These are phyloP conservation scores for Ctenopoma multispine DNA, from an alignment of 2,797 vertebrate species.

Conservation along the genomic window DNA sequence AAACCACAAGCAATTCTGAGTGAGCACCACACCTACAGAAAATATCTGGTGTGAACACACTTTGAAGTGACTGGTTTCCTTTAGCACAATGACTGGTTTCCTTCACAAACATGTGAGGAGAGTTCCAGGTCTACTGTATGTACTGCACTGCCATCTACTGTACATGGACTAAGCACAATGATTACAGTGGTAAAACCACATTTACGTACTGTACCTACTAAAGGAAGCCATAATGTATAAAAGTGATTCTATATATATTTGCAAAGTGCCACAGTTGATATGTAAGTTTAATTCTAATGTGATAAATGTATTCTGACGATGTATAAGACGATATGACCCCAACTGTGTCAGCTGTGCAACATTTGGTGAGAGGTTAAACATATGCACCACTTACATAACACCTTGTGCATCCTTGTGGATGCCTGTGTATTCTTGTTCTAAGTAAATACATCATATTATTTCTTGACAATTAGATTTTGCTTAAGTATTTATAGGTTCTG, in stretches of 20 bases:
- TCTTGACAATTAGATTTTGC: too few species aligned
- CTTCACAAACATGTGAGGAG: background rate
- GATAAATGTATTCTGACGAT: slow-evolving; percentile 34
- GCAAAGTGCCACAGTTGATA: background rate
- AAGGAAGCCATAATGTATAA: too few species aligned
- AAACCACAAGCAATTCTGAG: background rate
- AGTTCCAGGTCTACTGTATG: background rate
- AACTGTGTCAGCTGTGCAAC: too few species aligned
- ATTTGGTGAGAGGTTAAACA: slow-evolving; percentile 1
- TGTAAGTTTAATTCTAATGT: background rate
- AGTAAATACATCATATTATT: too few species aligned
- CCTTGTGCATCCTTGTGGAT: background rate
- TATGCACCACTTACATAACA: background rate
- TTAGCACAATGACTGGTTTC: background rate
- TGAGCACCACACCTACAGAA: background rate
- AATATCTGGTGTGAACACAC: background rate
- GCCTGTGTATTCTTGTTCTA: too few species aligned
- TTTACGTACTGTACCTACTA: background rate
- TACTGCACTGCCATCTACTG: slow-evolving; percentile 15
- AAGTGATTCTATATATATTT: too few species aligned
- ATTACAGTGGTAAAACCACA: background rate
- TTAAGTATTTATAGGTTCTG: too few species aligned
- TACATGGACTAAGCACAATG: background rate
- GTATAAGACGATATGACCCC: too few species aligned
- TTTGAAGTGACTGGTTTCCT: background rate